phyloP scores from a whole-genome alignment of 1,140 invertebrate genomes.

The Drosophila tani region DNA sequence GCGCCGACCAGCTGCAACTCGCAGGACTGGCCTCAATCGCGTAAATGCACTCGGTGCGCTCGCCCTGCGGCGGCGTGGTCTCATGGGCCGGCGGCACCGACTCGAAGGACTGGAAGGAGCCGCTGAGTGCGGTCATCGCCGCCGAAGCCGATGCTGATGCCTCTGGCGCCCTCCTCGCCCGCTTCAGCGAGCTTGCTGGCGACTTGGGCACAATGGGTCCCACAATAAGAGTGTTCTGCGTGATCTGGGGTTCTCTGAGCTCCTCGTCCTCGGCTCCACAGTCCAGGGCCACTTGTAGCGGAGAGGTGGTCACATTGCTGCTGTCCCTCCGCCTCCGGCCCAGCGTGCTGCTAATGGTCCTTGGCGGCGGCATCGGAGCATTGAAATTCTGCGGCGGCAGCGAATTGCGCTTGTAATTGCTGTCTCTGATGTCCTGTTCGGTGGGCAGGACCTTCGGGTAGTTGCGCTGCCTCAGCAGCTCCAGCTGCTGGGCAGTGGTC shows the following conservation, averaged over 20 bases:
- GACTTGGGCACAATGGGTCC: constrained; percentile 86
- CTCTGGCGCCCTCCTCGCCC: constrained; percentile 16
- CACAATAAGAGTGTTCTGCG: constrained; percentile 86
- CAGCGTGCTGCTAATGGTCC: constrained; percentile 85
- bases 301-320: constrained; percentile 83
- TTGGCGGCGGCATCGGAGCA: constrained; percentile 87
- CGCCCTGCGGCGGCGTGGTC: constrained; percentile 67
- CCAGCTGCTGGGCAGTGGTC: constrained; percentile 89
- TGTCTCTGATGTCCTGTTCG: constrained; percentile 49
- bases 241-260: constrained; percentile 83
- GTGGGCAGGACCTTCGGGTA: constrained; percentile 93
- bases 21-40: constrained; percentile 53
- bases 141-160: neutral
- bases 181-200: constrained; percentile 57
- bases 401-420: constrained; percentile 66
- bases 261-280: constrained; percentile 71
- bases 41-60: constrained; percentile 75
- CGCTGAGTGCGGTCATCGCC: constrained; percentile 46
- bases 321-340: constrained; percentile 84
- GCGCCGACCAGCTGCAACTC: constrained; percentile 57
- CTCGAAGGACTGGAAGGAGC: constrained; percentile 76
- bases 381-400: constrained; percentile 81
- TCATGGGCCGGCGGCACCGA: constrained; percentile 71
- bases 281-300: constrained; percentile 85
- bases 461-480: constrained; percentile 90